Percentiles rank a stretch among this genome's conserved stretches.
phyloP scores from a whole-genome alignment of 2,797 vertebrate species.

The Bryconaethiops microstoma region DNA sequence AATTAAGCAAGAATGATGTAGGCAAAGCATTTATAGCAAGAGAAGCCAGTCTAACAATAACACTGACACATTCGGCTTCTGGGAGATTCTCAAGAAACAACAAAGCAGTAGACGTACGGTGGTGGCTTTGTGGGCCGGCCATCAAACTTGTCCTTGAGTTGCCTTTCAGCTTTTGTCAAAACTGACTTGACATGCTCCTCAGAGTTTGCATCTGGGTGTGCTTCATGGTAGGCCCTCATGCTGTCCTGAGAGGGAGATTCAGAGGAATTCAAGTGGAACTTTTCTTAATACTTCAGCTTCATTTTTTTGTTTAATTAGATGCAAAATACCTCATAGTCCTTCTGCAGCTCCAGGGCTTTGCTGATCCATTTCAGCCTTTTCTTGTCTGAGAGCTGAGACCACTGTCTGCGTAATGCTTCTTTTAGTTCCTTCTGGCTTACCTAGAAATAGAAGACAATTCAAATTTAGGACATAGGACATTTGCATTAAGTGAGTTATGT shows the following conservation, averaged over 20 bases:
- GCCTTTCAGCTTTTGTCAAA: conserved; percentile 82
- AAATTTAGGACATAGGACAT: background rate
- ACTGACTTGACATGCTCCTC: conserved; percentile 80
- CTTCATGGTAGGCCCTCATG: conserved; percentile 75
- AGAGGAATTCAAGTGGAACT: background rate
- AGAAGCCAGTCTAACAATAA: background rate
- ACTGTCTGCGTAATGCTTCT: conserved; percentile 80
- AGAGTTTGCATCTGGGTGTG: conserved; percentile 75
- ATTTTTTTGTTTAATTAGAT: background rate
- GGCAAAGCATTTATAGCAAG: background rate
- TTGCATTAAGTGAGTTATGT: too few species aligned
- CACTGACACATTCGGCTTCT: background rate
- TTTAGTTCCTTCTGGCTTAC: conserved; percentile 84
- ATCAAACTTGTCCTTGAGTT: conserved; percentile 85
- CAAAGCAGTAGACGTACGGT: conserved; percentile 70
- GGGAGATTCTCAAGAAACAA: background rate
- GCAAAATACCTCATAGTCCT: conserved; percentile 76
- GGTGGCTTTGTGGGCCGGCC: conserved; percentile 82
- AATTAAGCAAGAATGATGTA: background rate
- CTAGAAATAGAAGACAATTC: conserved; percentile 57
- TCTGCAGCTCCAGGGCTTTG: conserved; percentile 84
- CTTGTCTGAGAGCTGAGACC: conserved; percentile 83
- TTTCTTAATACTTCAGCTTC: background rate
- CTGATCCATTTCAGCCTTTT: conserved; percentile 84
- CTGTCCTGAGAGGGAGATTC: conserved; percentile 66